Evolutionary conservation across 2,113 vertebrate genomes (phyloP).

Genomic region (Oplegnathus fasciatus): DNA sequence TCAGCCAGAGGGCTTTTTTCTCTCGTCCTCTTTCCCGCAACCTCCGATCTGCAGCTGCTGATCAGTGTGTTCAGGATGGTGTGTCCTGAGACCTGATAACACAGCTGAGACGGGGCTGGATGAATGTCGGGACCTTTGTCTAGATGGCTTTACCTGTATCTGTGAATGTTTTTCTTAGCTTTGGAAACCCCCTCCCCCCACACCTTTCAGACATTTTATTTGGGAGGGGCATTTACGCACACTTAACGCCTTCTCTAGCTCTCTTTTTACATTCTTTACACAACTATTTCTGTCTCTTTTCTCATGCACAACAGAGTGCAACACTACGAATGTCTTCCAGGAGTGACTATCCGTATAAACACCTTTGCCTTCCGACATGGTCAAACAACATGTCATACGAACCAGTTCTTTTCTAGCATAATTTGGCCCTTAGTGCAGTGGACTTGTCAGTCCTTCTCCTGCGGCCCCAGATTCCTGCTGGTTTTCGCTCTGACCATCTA

Average conservation of each 20-base stretch:
- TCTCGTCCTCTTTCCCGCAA: background rate
- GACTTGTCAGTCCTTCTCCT: background rate
- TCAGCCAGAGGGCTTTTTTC: conserved; percentile 44
- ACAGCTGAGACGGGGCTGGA: conserved; percentile 26
- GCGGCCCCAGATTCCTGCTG: background rate
- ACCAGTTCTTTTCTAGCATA: background rate
- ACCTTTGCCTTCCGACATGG: background rate
- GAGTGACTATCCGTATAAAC: background rate
- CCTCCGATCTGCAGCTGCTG: conserved; percentile 36
- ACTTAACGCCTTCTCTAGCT: background rate
- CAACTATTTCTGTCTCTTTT: background rate
- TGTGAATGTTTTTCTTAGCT: background rate
- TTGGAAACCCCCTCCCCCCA: too few species aligned
- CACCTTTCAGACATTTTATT: too few species aligned
- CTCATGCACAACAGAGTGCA: background rate
- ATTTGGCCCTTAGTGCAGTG: background rate
- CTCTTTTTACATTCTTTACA: background rate
- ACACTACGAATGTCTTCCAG: background rate
- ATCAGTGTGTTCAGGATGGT: conserved; percentile 36
- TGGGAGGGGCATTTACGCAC: background rate
- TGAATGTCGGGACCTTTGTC: conserved; percentile 21
- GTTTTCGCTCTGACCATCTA: background rate
- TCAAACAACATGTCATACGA: background rate
- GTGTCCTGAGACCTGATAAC: conserved; percentile 35
- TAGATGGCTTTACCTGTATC: conserved; percentile 5